Evolutionary conservation across 2,888 invertebrate species (phyloP), one percentile per base, ranked within the genome.

Genomic region (Ochropleura plecta): DNA sequence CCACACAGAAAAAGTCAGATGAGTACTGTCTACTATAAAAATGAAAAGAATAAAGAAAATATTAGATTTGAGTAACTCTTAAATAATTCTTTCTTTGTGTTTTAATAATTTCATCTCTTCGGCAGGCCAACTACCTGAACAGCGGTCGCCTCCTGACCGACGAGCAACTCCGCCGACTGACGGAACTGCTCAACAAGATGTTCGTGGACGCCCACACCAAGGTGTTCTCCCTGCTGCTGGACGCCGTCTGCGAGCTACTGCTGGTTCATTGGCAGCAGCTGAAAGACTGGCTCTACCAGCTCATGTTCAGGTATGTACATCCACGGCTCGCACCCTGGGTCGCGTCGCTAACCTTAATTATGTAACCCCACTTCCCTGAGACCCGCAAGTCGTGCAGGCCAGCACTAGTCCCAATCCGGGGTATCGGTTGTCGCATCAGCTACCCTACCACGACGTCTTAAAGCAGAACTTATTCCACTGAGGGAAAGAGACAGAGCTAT

Each of bases 141-240:
- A 97, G 97, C 88, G 98, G 98, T 2, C 97, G 97, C 0, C 96
- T 97, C 0, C 94, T 98, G 0, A 97, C 97, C 0, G 97, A 97
- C 7, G 97, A 97, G 1, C 98, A 99, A 90, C 96, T 99, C 75
- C 97, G 98, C 80, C 97, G 98, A 84, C 97, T 99, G n/a, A 98
- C 99, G 0, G 99, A 99, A 88, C 98, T 99, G 81, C 98, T 99
- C 91, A 98, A 99, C 81, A 98, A 99, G 96, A 99, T 99, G 98
- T 99, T 99, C 93, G 99, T 99, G 97, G 99, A 99, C 94, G 98
- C 99, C 5, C 99, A 99, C 99, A 99, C 96, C 97, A 99, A 88
- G 98, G 99, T 99, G 85, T 98, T 99, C 95, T 98, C 98, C 66
- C 96, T 99, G 78, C 99, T 99, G 94, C 96, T 99, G 91, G 99